Evolutionary conservation across 2,797 vertebrate species (phyloP).

Genomic region (Tinamus major): DNA sequence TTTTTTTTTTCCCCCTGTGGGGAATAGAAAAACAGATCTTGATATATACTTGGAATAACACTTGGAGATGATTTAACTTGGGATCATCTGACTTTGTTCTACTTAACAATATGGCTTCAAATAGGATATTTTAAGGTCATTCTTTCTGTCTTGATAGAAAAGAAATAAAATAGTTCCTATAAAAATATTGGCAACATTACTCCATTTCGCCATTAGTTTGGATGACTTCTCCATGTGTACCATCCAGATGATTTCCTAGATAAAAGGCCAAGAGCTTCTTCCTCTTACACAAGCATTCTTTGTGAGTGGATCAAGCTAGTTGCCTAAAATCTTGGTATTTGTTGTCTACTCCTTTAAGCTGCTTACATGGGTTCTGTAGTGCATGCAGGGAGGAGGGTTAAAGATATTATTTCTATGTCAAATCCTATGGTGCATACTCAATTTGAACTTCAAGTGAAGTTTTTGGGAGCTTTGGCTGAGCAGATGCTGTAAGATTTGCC

Average conservation of each 20-base stretch:
- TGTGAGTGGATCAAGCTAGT: not conserved
- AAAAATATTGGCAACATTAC: not conserved
- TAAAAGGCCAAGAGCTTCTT: not conserved
- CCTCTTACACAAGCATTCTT: not conserved
- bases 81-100: not conserved
- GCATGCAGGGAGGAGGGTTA: fast-evolving
- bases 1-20: not conserved
- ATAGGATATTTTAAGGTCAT: not conserved
- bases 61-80: not conserved
- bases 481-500: not conserved
- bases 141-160: not conserved
- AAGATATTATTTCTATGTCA: not conserved
- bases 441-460: not conserved
- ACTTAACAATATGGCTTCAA: not conserved
- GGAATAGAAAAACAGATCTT: not conserved
- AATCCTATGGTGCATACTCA: not conserved
- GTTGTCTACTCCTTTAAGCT: not conserved
- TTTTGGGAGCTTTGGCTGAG: not conserved
- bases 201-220: not conserved
- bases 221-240: fast-evolving
- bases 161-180: not conserved
- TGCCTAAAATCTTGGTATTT: not conserved
- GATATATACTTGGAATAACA: not conserved
- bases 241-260: not conserved
- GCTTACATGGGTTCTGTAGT: not conserved